A percentile compares a stretch with the other conserved stretches of the same genome.
Evolutionary conservation across 2,888 invertebrate species (phyloP).

Genomic region (Plutella xylostella): DNA sequence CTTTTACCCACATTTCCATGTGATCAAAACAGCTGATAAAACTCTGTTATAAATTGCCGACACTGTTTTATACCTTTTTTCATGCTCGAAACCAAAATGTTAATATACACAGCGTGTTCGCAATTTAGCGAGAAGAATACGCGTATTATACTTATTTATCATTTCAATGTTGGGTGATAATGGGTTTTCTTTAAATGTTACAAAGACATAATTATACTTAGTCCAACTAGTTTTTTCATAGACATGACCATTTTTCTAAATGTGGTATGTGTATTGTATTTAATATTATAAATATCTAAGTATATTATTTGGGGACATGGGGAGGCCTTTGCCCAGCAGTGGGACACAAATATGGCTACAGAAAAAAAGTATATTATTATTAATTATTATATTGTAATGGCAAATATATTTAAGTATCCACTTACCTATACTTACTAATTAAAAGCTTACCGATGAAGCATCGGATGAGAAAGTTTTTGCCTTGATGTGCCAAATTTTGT

Average conservation of each 20-base stretch:
- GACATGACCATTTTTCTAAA: neutral
- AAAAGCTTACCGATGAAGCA: too few relatives aligned
- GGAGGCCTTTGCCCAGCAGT: too few relatives aligned
- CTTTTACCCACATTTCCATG: conserved; percentile 25
- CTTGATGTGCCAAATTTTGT: too few relatives aligned
- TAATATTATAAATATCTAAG: neutral
- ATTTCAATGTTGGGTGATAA: too few relatives aligned
- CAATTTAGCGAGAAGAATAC: conserved; percentile 12
- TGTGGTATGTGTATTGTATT: too few relatives aligned
- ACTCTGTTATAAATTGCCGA: conserved; percentile 31
- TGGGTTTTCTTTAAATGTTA: neutral
- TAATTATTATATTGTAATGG: too few relatives aligned
- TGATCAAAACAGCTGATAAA: conserved; percentile 29
- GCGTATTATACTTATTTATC: too few relatives aligned
- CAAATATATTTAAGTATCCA: too few relatives aligned
- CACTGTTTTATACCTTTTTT: conserved; percentile 26
- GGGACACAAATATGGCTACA: too few relatives aligned
- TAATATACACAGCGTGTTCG: conserved; percentile 20
- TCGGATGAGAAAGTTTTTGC: neutral
- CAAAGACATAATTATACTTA: neutral
- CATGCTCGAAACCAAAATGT: conserved; percentile 22
- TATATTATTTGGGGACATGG: neutral
- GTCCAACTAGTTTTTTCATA: neutral
- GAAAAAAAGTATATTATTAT: too few relatives aligned
- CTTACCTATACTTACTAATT: too few relatives aligned